Conservation (phyloP, 1,140 invertebrate species). For the Aricia agestis region DNA sequence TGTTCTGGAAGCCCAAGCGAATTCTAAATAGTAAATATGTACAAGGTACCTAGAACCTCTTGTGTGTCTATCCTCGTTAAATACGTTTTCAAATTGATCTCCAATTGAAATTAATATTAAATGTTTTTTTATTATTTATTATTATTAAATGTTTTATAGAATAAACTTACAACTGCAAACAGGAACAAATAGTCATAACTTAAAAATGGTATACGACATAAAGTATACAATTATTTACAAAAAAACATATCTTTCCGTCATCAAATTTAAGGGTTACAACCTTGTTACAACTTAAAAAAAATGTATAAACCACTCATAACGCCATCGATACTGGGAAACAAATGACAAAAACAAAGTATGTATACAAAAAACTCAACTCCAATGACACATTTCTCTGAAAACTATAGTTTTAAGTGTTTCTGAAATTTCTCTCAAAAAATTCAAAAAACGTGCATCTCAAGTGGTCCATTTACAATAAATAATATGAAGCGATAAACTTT, state of each 20-base stretch:
- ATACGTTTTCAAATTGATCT: no score
- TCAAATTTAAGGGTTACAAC: neutral
- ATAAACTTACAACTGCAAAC: no score
- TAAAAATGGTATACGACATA: neutral
- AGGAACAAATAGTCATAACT: neutral
- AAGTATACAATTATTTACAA: neutral
- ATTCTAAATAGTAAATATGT: neutral
- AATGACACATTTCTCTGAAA: constrained; percentile 45
- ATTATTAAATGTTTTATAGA: no score
- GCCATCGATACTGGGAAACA: neutral
- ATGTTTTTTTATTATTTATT: no score
- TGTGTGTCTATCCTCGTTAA: no score
- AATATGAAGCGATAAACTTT: constrained; percentile 61
- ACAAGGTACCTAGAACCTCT: no score
- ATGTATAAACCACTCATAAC: neutral
- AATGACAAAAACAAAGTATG: constrained; percentile 8
- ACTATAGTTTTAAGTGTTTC: constrained; percentile 37
- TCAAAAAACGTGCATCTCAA: constrained; percentile 37
- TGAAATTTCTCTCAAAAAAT: constrained; percentile 33
- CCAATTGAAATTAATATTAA: no score
- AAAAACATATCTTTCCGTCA: neutral
- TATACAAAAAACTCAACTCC: constrained; percentile 1
- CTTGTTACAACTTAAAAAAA: neutral
- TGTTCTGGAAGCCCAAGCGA: neutral
- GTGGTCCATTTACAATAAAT: constrained; percentile 65